Evolutionary conservation across 2,797 vertebrate species (phyloP), one percentile per base, ranked within the genome.

Genomic region (Chaenodraco wilsoni): DNA sequence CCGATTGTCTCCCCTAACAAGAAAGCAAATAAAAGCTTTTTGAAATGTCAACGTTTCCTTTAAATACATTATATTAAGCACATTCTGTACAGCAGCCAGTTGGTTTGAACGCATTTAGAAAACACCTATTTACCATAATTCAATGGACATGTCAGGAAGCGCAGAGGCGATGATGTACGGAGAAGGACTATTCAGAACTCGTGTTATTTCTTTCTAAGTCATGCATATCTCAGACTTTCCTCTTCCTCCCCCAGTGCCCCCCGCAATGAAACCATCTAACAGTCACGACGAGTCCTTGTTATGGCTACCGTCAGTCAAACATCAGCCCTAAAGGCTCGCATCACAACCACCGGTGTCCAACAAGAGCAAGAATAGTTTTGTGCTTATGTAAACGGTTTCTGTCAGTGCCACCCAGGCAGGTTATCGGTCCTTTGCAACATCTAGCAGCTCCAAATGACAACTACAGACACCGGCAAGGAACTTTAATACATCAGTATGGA

Each of bases 261-360:
- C 74, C 21, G 48, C 77, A 66, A 31, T 52, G 76, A 69, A 31
- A 87, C 58, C 61, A 64, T 70, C 69, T 77, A 76, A 61, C 62
- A 64, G 63, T 62, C 78, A 69, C 67, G 66, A 84, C 65, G 70
- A 74, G 65, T 65, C 69, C 31, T 1, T 90, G 87, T 91, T 92
- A 91, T 91, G 89, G 69, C 87, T 90, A 67, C 10, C 44, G 71
- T 83, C 87, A 84, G 52, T 79, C 78, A 84, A 81, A 88, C 78
- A 83, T 77, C 49, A 27, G 55, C 49, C 55, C 52, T 65, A 62
- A 72, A 72, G 65, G 65, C 74, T 79, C 83, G 41, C 65, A 62
- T 44, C 74, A 74, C 79, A 81, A 62, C 85, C 83, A 51, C 73
- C 8, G 50, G 68, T 74, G 82, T 60, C 69, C 65, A 90, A 70